Base-by-base conservation (phyloP, 1,140 invertebrate species). In the Geopemphigus sp. region DNA sequence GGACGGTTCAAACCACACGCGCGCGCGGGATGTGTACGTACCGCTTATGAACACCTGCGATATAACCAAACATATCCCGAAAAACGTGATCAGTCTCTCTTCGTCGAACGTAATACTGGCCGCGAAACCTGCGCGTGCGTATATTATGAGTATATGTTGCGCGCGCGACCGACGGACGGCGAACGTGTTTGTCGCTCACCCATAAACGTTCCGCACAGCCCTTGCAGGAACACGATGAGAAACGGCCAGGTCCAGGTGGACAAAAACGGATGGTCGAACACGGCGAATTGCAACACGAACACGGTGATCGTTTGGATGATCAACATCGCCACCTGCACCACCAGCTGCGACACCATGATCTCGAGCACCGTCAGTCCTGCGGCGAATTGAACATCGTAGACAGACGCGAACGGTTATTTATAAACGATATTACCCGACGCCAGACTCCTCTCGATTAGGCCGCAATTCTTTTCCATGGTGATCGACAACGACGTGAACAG, bases 301-400 rank as follows among this genome's bases (percentile, higher is more conserved):
- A 90, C 93, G 81, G 95, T 89, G 0, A 89, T 85, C 0, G 93
- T 91, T 86, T 98, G 96, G n/a, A 93, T 84, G 1, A 90, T 92
- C 82, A 95, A 89, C 0, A 89, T 85, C 84, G 96, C 39, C 8
- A 59, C 92, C 85, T 97, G 94, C 0, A 94, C 93, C 1, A 92
- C 86, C 1, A 95, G 90, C 85, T 95, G 93, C 14, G 91, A 91
- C 32, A 94, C 88, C 26, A 95, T 88, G 29, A 95, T 90, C 86
- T 95, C 94, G 1, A 91, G 90, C 0, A 94, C 91, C 1, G 91
- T 91, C 0, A 97, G 94, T 61, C 95, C 95, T 83, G 57, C 10
- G n/a, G 76, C 14, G 19, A 22, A 72, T 24, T 4, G 32, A 32
- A 45, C 0, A 22, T 32, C 14, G 6, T 17, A 45, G 32, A 39